phyloP scores from a whole-genome alignment of 2,888 invertebrate species.

The Notodonta dromedarius region DNA sequence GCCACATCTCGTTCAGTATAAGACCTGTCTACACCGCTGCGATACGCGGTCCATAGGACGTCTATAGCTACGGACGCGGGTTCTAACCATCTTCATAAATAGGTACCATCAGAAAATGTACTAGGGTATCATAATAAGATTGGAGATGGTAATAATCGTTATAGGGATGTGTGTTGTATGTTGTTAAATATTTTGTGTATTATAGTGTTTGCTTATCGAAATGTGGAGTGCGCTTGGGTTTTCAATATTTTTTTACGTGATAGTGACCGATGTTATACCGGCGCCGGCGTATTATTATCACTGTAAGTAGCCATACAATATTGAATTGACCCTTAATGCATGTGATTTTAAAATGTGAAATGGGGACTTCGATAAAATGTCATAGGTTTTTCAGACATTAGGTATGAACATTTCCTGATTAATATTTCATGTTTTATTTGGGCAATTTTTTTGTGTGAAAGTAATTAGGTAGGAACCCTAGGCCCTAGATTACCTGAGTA shows the following conservation, averaged over 20 bases:
- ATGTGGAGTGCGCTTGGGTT: conserved; percentile 47
- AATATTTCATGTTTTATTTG: too few species aligned
- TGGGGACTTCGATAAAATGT: too few species aligned
- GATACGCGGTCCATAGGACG: conserved; percentile 2
- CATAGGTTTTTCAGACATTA: too few species aligned
- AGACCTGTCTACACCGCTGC: conserved; percentile 39
- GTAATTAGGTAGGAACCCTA: too few species aligned
- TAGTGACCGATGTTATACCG: conserved; percentile 45
- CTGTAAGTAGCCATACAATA: conserved; percentile 48
- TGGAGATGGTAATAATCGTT: neutral
- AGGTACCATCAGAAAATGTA: too few species aligned
- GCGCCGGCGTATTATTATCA: conserved; percentile 52
- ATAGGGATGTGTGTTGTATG: neutral
- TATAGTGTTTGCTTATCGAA: conserved; percentile 11
- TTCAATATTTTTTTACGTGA: conserved; percentile 36
- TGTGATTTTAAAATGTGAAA: too few species aligned
- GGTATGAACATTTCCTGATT: too few species aligned
- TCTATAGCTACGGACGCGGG: conserved; percentile 6
- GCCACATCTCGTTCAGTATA: conserved; percentile 54
- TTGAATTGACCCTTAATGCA: too few species aligned
- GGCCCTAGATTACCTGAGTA: too few species aligned
- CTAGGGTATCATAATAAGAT: neutral
- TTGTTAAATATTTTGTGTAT: neutral
- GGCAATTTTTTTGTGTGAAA: too few species aligned
- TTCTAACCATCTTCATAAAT: too few species aligned